Conservation (phyloP, 2,888 invertebrate genomes). For the Rhogogaster chlorosoma region DNA sequence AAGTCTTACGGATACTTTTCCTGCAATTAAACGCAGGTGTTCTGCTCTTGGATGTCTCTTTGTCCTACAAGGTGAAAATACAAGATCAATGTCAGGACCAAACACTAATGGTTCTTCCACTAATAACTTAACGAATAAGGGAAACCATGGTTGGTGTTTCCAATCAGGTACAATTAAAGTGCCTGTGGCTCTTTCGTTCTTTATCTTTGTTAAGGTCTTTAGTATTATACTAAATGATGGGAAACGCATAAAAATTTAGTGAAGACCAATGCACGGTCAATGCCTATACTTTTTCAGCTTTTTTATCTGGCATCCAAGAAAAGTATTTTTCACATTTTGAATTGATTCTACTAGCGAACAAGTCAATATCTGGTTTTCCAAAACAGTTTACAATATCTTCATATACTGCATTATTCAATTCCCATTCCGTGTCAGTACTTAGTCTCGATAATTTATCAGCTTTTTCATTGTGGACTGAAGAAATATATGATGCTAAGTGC, state of each 20-base stretch:
- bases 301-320: not conserved
- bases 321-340: not conserved
- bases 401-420: not conserved
- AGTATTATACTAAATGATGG: conserved; percentile 52
- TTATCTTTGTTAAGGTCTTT: conserved; percentile 52
- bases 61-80: conserved; percentile 55
- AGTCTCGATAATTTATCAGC: not conserved
- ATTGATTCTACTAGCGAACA: not conserved
- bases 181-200: conserved; percentile 49
- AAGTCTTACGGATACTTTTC: conserved; percentile 55
- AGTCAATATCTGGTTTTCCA: conserved; percentile 15
- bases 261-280: not conserved
- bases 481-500: conserved; percentile 36
- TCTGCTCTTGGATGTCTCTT: conserved; percentile 45
- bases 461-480: not conserved
- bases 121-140: conserved; percentile 30
- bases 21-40: conserved; percentile 54
- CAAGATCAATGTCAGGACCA: conserved; percentile 47
- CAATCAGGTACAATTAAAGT: conserved; percentile 54
- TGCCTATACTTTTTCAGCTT: not conserved
- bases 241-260: conserved; percentile 29
- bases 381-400: not conserved
- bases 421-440: not conserved
- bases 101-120: conserved; percentile 48
- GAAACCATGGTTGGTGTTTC: conserved; percentile 31